Conservation (phyloP, 2,888 invertebrate species). For the Atrina japonica region DNA sequence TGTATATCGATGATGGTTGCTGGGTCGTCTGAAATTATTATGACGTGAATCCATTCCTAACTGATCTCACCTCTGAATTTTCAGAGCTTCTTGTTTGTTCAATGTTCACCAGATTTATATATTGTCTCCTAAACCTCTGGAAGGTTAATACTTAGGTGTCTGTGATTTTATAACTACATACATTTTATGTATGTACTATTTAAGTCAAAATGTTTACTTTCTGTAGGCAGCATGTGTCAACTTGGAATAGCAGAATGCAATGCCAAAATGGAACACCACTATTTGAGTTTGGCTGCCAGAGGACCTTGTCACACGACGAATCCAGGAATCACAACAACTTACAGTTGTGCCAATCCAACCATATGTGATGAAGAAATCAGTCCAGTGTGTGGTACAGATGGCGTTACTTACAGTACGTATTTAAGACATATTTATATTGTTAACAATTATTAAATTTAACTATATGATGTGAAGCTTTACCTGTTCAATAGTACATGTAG, state of each 20-base stretch:
- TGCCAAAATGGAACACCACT: constrained; percentile 16
- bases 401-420: constrained; percentile 32
- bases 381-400: constrained; percentile 30
- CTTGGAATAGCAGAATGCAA: constrained; percentile 32
- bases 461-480: not conserved
- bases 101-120: no score
- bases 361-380: constrained; percentile 27
- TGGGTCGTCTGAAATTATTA: no score
- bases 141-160: no score
- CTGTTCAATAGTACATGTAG: not conserved
- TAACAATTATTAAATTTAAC: not conserved
- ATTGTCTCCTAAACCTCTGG: no score
- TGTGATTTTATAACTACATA: not conserved
- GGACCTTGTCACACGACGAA: constrained; percentile 12
- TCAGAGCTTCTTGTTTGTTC: no score
- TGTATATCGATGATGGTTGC: no score
- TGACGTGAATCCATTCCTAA: no score
- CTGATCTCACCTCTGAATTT: no score
- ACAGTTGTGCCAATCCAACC: constrained; percentile 2
- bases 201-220: not conserved
- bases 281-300: constrained; percentile 2
- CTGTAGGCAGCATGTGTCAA: constrained; percentile 23
- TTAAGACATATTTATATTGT: not conserved
- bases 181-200: not conserved
- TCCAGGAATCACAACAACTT: not conserved